Percentiles rank a stretch among this genome's conserved stretches.
phyloP scores from a whole-genome alignment of 2,888 invertebrate genomes.

The Noctua janthina region DNA sequence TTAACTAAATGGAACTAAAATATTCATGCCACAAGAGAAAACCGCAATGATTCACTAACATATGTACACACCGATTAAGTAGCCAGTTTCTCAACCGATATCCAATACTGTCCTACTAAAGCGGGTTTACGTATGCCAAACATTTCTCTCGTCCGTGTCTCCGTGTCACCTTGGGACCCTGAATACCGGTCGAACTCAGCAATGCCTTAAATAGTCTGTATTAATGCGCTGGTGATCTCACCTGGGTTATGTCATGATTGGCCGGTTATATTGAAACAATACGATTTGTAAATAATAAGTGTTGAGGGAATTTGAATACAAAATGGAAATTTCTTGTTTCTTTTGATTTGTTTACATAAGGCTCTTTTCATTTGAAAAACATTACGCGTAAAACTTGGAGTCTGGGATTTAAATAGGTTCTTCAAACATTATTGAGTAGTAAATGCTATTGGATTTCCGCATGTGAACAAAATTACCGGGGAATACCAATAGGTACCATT shows the following conservation, averaged over 20 bases:
- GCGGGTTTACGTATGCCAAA: slow-evolving; percentile 23
- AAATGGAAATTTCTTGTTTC: background rate
- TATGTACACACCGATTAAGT: slow-evolving; percentile 6
- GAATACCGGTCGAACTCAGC: slow-evolving; percentile 45
- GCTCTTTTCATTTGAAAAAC: background rate
- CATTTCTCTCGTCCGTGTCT: slow-evolving; percentile 56
- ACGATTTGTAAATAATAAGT: background rate
- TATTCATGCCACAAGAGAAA: slow-evolving; percentile 17
- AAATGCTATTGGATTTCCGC: background rate
- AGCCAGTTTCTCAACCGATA: slow-evolving; percentile 30
- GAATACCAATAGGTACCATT: background rate
- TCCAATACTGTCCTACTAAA: slow-evolving; percentile 42
- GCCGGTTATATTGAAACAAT: slow-evolving; percentile 41
- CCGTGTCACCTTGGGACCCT: slow-evolving; percentile 62
- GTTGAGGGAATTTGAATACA: background rate
- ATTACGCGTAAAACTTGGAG: background rate
- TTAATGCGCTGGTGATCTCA: slow-evolving; percentile 61
- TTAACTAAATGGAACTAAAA: background rate
- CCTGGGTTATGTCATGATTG: slow-evolving; percentile 60
- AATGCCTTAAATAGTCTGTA: slow-evolving; percentile 60
- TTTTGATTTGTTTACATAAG: background rate
- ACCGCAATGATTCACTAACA: slow-evolving; percentile 37
- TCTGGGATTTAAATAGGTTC: background rate
- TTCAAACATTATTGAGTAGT: too few species aligned
- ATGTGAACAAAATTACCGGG: background rate